phyloP scores from a whole-genome alignment of 2,888 invertebrate genomes.

The Oithona nana region DNA sequence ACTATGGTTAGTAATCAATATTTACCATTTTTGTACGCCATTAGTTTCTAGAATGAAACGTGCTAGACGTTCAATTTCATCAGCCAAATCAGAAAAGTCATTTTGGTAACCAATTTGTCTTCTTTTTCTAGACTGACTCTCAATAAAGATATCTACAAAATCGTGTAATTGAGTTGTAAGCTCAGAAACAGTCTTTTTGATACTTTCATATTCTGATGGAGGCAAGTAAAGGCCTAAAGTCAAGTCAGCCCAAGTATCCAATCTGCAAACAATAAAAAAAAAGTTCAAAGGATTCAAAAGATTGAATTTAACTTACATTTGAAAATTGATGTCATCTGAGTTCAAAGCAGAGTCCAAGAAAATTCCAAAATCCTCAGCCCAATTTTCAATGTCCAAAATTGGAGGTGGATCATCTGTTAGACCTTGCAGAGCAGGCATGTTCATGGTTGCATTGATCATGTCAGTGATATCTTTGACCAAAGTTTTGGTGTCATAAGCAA shows the following conservation, averaged over 20 bases:
- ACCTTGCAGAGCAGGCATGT: background rate
- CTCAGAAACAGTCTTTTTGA: background rate
- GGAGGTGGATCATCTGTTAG: background rate
- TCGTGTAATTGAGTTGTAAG: no score
- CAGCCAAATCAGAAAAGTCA: background rate
- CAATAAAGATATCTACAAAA: no score
- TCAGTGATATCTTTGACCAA: background rate
- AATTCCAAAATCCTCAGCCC: background rate
- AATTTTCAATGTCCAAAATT: background rate
- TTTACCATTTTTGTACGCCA: background rate
- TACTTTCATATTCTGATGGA: background rate
- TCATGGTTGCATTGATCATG: background rate
- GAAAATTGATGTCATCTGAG: background rate
- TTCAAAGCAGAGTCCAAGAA: background rate
- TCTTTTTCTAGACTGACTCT: no score
- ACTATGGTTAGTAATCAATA: no score
- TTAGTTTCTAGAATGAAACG: background rate
- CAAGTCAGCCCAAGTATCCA: background rate
- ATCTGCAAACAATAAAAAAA: background rate
- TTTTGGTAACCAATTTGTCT: no score
- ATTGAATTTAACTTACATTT: background rate
- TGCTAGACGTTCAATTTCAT: background rate
- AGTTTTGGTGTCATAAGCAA: background rate
- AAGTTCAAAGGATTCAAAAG: background rate
- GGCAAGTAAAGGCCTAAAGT: background rate